Percentiles rank a stretch among this genome's conserved stretches.
Evolutionary conservation across 2,113 vertebrate species (phyloP).

Genomic region (Lethenteron reissneri): DNA sequence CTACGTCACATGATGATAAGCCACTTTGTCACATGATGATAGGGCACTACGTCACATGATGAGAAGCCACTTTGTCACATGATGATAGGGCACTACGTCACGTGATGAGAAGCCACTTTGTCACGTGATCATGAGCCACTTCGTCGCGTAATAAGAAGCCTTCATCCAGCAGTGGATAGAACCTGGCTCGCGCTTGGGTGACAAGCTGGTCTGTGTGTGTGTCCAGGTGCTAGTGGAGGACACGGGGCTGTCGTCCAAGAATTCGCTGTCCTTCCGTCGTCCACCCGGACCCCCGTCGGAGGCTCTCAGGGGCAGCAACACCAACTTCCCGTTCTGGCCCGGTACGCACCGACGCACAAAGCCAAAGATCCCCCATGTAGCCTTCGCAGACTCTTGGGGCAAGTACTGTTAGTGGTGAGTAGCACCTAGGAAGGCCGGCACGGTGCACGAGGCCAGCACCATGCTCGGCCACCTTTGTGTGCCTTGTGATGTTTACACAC

Average conservation of each 20-base stretch:
- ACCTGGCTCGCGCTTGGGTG: neutral
- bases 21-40: neutral
- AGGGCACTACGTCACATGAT: neutral
- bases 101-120: neutral
- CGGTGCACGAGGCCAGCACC: too few relatives aligned
- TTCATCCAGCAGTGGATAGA: neutral
- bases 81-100: neutral
- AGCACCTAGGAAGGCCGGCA: too few relatives aligned
- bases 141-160: neutral
- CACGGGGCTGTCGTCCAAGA: constrained; percentile 44
- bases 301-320: constrained; percentile 49
- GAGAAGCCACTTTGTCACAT: neutral
- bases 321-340: constrained; percentile 56
- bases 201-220: neutral
- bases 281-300: constrained; percentile 44
- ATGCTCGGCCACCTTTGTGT: too few relatives aligned
- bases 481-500: too few relatives aligned
- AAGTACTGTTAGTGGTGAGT: too few relatives aligned
- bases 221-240: constrained; percentile 42
- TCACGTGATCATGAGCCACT: neutral
- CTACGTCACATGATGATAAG: neutral
- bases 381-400: too few relatives aligned
- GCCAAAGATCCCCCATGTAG: too few relatives aligned
- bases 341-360: constrained; percentile 20
- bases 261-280: constrained; percentile 52